Evolutionary conservation across 2,888 invertebrate species (phyloP).

Genomic region (Acanthopleura granulata): DNA sequence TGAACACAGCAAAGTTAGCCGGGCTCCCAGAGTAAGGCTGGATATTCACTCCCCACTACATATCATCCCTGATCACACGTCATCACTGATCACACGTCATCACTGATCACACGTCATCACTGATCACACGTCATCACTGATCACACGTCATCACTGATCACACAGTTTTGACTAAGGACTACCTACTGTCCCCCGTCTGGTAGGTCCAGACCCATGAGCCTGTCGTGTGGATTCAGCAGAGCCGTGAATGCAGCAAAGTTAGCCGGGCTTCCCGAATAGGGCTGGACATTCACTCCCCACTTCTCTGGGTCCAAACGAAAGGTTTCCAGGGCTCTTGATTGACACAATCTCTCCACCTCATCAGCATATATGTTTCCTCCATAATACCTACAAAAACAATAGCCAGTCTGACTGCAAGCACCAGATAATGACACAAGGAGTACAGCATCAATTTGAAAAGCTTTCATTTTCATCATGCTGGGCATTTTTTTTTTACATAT

Average conservation of each 20-base stretch:
- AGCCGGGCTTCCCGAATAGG: slow-evolving; percentile 97
- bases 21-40: slow-evolving; percentile 98
- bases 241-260: slow-evolving; percentile 98
- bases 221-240: slow-evolving; percentile 85
- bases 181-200: slow-evolving; percentile 93
- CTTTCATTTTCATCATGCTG: too few species aligned
- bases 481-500: too few species aligned
- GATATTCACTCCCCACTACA: slow-evolving; percentile 80
- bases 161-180: not conserved
- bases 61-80: slow-evolving; percentile 40
- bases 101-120: slow-evolving; percentile 39
- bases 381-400: slow-evolving; percentile 82
- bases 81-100: slow-evolving; percentile 40
- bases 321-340: slow-evolving; percentile 86
- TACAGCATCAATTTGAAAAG: too few species aligned
- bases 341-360: slow-evolving; percentile 90
- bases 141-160: too few species aligned
- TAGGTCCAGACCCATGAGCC: slow-evolving; percentile 94
- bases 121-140: slow-evolving; percentile 41
- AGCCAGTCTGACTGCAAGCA: too few species aligned
- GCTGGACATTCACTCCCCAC: slow-evolving; percentile 85
- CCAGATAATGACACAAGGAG: too few species aligned
- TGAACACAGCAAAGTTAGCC: slow-evolving; percentile 97
- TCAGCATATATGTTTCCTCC: slow-evolving; percentile 98
- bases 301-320: slow-evolving; percentile 84